phyloP scores from a whole-genome alignment of 2,888 invertebrate species.

The Diaprepes abbreviatus region DNA sequence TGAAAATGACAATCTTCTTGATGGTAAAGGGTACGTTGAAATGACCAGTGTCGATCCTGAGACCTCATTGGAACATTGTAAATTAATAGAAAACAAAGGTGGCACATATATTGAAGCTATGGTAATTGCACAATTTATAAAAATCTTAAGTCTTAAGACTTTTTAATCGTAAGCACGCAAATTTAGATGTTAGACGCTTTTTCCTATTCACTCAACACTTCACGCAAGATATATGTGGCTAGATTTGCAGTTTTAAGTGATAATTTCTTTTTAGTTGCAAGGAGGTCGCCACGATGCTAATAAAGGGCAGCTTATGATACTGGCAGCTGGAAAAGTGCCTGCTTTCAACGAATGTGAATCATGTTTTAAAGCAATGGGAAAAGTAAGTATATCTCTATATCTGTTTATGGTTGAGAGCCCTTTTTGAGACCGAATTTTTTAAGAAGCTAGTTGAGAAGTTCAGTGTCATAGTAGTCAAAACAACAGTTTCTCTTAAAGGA shows the following conservation, averaged over 20 bases:
- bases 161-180: no score
- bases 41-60: constrained; percentile 97
- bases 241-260: no score
- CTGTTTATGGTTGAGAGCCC: no score
- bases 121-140: constrained; percentile 65
- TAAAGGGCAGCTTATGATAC: constrained; percentile 88
- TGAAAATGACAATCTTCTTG: constrained; percentile 76
- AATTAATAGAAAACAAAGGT: constrained; percentile 89
- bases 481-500: no score
- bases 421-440: no score
- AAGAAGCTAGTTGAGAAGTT: no score
- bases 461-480: no score
- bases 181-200: no score
- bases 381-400: no score
- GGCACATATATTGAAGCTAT: constrained; percentile 94
- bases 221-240: no score
- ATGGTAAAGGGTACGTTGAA: constrained; percentile 92
- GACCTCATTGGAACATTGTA: constrained; percentile 91
- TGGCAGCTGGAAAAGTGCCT: constrained; percentile 90
- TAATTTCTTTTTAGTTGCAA: constrained; percentile 76
- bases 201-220: no score
- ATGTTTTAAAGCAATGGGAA: constrained; percentile 95
- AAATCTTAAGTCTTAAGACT: no score
- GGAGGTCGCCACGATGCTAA: constrained; percentile 92
- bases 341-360: constrained; percentile 95